Base-by-base conservation (phyloP, 2,888 invertebrate species). In the Drosophila vallismaia region DNA sequence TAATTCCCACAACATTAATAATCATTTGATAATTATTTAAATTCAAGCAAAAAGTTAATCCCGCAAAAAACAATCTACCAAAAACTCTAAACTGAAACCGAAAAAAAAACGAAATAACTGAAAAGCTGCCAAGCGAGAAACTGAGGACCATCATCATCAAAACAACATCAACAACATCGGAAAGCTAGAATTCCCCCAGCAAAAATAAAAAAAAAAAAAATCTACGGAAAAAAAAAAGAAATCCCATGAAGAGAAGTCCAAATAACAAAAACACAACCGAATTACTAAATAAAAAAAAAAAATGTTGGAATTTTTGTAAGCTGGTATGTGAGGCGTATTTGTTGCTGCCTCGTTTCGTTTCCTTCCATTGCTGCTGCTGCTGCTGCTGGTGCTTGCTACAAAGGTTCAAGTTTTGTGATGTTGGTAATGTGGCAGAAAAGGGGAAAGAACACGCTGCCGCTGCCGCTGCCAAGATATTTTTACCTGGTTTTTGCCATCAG, bases 401-500 rank as follows among this genome's bases (percentile, higher is more conserved):
- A 31, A 31, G 36, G 52, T 67, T 69, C 69, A 46, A 63, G 69
- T 69, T 68, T 45, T 56, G 56, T 69, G 71, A 42, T 44, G 26
- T 38, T n/a, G 38, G 7, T 52, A 10, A 36, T 44, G 14, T 42
- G 4, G 33, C n/a, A 12, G 7, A 33, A 33, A 59, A 62, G 71
- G 68, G 64, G 75, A 77, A 82, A 77, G 74, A 29, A 36, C 36
- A 36, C 36, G 36, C 12, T 36, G 33, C 9, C 33, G 10, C 33
- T 28, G 28, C n/a, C 54, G 67, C 66, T 69, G 68, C 67, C 54
- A 58, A 75, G 60, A 79, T 76, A 63, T 53, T 67, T 50, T 64
- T 79, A 86, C 88, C 91, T 88, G 91, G 90, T 91, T 91, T 93
- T 93, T 93, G 92, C 96, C 97, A 96, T 95, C 95, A 97, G 97